Conservation (phyloP, 2,888 invertebrate genomes). For the Ferrisia virgata region DNA sequence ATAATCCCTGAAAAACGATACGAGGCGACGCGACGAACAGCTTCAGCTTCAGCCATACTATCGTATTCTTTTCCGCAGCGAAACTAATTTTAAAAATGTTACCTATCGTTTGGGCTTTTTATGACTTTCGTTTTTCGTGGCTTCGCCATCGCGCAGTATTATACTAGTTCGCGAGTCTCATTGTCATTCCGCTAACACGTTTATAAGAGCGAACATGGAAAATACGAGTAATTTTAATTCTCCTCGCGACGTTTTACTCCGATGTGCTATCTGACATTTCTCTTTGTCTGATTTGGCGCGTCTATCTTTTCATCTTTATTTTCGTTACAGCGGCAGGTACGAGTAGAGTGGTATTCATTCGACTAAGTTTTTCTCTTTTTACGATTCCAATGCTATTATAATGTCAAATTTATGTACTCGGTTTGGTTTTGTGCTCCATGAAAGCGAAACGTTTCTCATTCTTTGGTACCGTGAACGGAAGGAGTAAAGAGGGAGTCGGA, state of each 20-base stretch:
- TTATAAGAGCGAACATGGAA: conserved; percentile 12
- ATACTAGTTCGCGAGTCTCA: background rate
- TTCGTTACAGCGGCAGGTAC: background rate
- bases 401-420: background rate
- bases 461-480: background rate
- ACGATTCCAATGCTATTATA: background rate
- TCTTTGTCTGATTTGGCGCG: background rate
- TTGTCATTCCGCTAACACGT: conserved; percentile 15
- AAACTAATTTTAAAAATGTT: conserved; percentile 30
- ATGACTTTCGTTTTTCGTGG: conserved; percentile 14
- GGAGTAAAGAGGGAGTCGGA: too few relatives aligned
- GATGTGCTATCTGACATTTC: too few relatives aligned
- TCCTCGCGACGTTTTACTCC: background rate
- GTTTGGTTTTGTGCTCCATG: background rate
- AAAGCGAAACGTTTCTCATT: background rate
- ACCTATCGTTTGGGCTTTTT: conserved; percentile 30
- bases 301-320: background rate
- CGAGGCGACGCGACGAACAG: background rate
- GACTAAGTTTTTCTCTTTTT: background rate
- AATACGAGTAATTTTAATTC: conserved; percentile 30
- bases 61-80: conserved; percentile 10
- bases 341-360: too few relatives aligned
- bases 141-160: background rate
- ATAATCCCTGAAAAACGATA: background rate
- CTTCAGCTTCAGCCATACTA: background rate